Conservation (phyloP, 2,888 invertebrate genomes). For the Anticlea derivata region DNA sequence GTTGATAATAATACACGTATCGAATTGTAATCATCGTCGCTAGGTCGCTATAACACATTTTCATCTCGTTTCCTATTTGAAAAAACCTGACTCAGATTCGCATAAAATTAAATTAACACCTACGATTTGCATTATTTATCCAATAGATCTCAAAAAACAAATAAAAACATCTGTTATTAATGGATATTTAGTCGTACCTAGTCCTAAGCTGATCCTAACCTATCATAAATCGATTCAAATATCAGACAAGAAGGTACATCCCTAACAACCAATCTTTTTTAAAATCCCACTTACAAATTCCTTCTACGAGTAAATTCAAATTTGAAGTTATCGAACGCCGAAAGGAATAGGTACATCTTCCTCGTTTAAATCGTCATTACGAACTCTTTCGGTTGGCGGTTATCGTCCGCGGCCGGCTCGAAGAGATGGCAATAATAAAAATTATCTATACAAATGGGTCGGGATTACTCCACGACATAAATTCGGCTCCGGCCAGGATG, state of each 20-base stretch:
- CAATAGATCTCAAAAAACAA: neutral
- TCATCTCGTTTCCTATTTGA: neutral
- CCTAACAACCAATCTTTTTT: constrained; percentile 53
- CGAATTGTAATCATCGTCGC: no score
- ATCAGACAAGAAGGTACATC: constrained; percentile 43
- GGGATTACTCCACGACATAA: constrained; percentile 82
- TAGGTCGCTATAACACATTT: no score
- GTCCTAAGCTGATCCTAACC: no score
- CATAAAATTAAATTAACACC: no score
- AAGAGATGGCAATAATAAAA: constrained; percentile 84
- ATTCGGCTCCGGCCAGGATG: constrained; percentile 81
- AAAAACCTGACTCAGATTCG: no score
- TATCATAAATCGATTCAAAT: constrained; percentile 20
- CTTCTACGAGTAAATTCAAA: constrained; percentile 59
- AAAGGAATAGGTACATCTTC: constrained; percentile 82
- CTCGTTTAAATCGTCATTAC: constrained; percentile 83
- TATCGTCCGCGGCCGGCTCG: constrained; percentile 77
- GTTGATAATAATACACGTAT: no score
- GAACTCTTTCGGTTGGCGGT: constrained; percentile 79
- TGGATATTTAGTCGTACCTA: no score
- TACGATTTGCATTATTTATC: constrained; percentile 4
- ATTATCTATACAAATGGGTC: constrained; percentile 84
- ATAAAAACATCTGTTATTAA: neutral
- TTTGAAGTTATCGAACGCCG: constrained; percentile 74
- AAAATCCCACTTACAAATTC: constrained; percentile 68